Evolutionary conservation across 2,888 invertebrate genomes (phyloP), one percentile per base, ranked within the genome.

Genomic region (Cephus sareptanus): DNA sequence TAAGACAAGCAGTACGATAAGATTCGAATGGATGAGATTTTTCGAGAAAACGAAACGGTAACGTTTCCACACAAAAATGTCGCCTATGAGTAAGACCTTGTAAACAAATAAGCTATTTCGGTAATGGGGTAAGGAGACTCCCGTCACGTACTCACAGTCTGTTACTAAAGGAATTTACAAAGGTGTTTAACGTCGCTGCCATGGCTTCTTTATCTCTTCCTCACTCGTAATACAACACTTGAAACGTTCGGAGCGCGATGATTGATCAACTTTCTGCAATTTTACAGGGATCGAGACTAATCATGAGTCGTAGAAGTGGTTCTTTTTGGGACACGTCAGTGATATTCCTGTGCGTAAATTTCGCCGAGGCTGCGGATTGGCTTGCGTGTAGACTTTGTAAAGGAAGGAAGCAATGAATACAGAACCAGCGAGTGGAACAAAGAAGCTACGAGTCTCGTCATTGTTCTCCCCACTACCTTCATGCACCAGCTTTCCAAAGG

Each of bases 101-200:
- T 77, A 79, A 82, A 79, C 75, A 80, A 79, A 79, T 73, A 23
- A 31, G 23, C 71, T 79, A 79, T 80, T 81, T 77, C 77, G 37
- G 69, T 76, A 74, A 40, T 56, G 37, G 35, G 34, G 73, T 69
- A 75, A 80, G 69, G n/a, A 78, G 37, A 80, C 82, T 91, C 71
- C 70, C 68, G 13, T 37, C 30, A 12, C 35, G 34, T 75, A 95
- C 95, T 95, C 92, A 95, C 95, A 95, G 92, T 89, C 93, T 94
- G 92, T 93, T 94, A 91, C 94, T 94, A 92, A 95, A 95, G 85
- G 95, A 94, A 92, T 95, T 94, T 87, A 95, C 90, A 91, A 95
- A 95, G 80, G 93, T 93, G 87, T 94, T 92, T 82, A 95, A 91
- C 86, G 93, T 93, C 83, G 94, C 92, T 90, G 94, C 93, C 95